Conservation (phyloP, 2,113 vertebrate species). For the Trematocara nigrifrons region DNA sequence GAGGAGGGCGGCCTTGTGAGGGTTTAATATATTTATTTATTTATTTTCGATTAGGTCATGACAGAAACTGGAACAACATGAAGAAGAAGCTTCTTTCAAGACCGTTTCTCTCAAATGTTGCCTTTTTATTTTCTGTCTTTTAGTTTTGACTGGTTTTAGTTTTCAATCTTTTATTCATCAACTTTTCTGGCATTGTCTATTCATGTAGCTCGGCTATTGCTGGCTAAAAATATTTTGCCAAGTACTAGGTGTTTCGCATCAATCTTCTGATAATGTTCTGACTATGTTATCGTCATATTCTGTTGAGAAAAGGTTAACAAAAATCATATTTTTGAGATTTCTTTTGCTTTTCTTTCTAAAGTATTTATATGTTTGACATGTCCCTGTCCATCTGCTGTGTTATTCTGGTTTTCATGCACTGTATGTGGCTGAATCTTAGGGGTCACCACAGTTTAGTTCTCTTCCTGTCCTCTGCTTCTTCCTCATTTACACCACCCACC, state of each 20-base stretch:
- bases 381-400: not conserved
- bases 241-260: not conserved
- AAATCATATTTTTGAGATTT: not conserved
- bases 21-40: not conserved
- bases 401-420: not conserved
- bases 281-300: not conserved
- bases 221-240: not conserved
- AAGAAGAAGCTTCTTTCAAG: not conserved
- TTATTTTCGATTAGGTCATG: not conserved
- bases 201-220: not conserved
- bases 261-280: not conserved
- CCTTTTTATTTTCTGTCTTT: not conserved
- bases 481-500: not conserved
- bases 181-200: not conserved
- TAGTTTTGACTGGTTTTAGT: not conserved
- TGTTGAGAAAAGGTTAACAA: not conserved
- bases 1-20: not conserved
- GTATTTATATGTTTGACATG: not conserved
- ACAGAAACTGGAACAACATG: not conserved
- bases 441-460: not conserved
- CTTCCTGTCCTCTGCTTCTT: not conserved
- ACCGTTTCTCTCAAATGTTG: not conserved
- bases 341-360: not conserved
- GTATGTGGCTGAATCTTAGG: not conserved
- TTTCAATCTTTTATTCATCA: not conserved